phyloP scores from a whole-genome alignment of 2,113 vertebrate species.

The Lonchura striata region DNA sequence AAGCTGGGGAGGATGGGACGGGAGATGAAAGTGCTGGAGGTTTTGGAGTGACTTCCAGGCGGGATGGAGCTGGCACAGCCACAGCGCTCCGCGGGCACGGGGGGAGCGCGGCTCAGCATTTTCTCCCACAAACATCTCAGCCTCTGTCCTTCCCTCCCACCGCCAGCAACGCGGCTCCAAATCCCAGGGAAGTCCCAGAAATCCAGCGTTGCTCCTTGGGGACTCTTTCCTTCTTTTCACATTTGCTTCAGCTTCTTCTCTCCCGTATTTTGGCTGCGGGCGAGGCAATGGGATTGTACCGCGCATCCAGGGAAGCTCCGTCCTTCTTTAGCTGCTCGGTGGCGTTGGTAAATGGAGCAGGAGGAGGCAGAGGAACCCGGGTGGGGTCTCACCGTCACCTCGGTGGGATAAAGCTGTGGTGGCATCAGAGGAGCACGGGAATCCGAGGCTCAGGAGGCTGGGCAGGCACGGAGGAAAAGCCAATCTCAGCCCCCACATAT shows the following conservation, averaged over 20 bases:
- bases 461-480: neutral
- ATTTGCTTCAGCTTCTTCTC: neutral
- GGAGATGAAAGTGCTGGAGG: neutral
- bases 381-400: neutral
- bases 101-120: neutral
- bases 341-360: neutral
- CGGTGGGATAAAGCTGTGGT: neutral
- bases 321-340: neutral
- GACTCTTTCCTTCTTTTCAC: neutral
- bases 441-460: neutral
- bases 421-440: neutral
- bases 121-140: fast-evolving
- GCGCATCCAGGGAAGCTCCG: neutral
- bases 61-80: neutral
- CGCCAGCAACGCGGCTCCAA: neutral
- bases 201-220: neutral
- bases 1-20: neutral
- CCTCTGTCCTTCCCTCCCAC: neutral
- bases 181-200: neutral
- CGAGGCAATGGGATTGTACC: neutral
- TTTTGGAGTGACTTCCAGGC: neutral
- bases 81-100: neutral
- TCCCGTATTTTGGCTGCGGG: neutral
- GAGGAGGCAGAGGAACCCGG: neutral
- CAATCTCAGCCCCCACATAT: neutral